These are phyloP conservation scores for Toxotes jaculatrix DNA, from an alignment of 2,113 vertebrate species.

Conservation along the genomic window DNA sequence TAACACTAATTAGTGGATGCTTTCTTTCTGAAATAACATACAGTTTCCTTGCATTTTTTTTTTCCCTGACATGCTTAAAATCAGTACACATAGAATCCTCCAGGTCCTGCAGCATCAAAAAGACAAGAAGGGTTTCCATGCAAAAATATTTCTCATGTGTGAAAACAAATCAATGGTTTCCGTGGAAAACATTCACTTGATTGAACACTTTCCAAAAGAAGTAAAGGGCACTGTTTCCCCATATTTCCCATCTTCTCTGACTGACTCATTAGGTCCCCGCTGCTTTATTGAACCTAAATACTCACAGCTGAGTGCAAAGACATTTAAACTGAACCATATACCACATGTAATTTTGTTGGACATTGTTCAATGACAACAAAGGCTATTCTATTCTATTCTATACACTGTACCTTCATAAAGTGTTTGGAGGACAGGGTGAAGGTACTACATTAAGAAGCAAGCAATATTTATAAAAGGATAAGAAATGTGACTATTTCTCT, in stretches of 20 bases:
- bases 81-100: not conserved
- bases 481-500: not conserved
- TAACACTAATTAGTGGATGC: not conserved
- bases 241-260: conserved; percentile 31
- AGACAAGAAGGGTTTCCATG: not conserved
- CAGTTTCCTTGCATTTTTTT: not conserved
- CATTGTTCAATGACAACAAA: no score
- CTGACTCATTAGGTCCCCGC: conserved; percentile 54
- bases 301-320: conserved; percentile 47
- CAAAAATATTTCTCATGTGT: not conserved
- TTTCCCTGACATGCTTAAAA: no score
- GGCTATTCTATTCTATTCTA: no score
- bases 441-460: not conserved
- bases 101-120: not conserved
- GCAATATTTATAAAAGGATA: not conserved
- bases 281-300: conserved; percentile 58
- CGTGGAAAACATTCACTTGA: conserved; percentile 29
- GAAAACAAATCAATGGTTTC: conserved; percentile 30
- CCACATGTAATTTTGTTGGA: no score
- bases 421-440: not conserved
- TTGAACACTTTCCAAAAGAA: conserved; percentile 39
- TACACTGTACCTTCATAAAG: not conserved
- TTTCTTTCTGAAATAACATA: conserved; percentile 1
- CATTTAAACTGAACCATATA: conserved; percentile 32
- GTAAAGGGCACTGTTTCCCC: conserved; percentile 22